phyloP scores from a whole-genome alignment of 1,140 invertebrate genomes.

The Calliphora vicina region DNA sequence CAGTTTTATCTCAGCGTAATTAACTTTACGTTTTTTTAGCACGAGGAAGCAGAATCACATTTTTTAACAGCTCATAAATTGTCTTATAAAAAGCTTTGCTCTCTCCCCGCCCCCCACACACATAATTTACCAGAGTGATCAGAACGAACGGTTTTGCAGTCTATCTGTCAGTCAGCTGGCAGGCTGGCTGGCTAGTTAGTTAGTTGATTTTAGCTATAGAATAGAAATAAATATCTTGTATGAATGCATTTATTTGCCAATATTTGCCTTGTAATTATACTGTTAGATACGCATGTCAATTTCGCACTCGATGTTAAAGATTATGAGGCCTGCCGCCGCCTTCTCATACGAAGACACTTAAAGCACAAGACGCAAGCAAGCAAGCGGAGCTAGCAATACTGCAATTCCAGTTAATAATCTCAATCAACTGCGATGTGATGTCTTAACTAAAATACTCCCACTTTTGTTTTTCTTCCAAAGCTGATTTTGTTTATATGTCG shows the following conservation, averaged over 20 bases:
- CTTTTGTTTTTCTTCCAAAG: neutral
- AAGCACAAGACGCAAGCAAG: neutral
- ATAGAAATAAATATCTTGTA: neutral
- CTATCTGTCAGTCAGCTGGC: neutral
- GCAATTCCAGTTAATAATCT: slow-evolving; percentile 13
- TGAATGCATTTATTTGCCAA: neutral
- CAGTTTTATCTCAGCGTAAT: neutral
- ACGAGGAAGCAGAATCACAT: neutral
- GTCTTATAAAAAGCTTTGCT: neutral
- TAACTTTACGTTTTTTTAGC: neutral
- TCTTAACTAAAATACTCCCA: slow-evolving; percentile 9
- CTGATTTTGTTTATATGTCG: neutral
- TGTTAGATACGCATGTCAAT: slow-evolving; percentile 16
- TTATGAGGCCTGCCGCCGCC: neutral
- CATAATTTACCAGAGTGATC: no score
- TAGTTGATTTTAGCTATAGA: neutral
- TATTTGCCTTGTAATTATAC: slow-evolving; percentile 16
- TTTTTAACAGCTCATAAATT: slow-evolving; percentile 6
- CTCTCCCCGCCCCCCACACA: neutral
- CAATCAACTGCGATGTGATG: slow-evolving; percentile 2
- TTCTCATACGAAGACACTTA: neutral
- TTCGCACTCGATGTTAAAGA: slow-evolving; percentile 12
- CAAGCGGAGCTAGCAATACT: neutral
- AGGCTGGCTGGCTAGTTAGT: neutral
- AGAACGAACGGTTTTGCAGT: neutral